Conservation (phyloP, 1,140 invertebrate genomes). For the Pseudobourletiella spinata region DNA sequence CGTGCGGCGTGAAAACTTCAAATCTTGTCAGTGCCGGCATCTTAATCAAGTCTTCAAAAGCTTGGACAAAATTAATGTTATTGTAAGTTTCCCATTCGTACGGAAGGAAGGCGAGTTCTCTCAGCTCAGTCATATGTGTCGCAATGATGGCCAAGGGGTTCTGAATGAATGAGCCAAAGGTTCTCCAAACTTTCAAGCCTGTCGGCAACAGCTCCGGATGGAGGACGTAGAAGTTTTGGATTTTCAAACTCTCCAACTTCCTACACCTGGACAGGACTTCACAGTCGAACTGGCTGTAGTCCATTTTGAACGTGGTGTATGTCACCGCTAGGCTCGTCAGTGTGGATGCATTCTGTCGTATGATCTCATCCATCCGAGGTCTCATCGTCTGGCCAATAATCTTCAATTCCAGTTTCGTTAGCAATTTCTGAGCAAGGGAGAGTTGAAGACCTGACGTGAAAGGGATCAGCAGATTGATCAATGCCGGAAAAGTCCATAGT, state of each 20-base stretch:
- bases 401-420: neutral
- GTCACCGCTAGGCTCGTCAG: neutral
- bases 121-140: neutral
- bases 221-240: neutral
- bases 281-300: neutral
- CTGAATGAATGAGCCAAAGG: neutral
- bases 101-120: neutral
- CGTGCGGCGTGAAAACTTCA: neutral
- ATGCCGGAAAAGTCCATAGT: too few species aligned
- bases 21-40: neutral
- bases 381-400: neutral
- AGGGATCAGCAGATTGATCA: too few species aligned
- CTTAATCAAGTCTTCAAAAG: neutral
- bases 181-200: neutral
- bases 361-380: neutral
- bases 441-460: neutral
- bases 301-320: neutral
- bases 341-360: neutral
- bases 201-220: neutral
- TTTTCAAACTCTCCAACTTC: neutral
- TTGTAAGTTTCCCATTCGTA: constrained; percentile 6
- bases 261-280: neutral
- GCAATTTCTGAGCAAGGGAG: neutral
- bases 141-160: neutral
- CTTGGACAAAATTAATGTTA: neutral